phyloP scores from a whole-genome alignment of 2,113 vertebrate species.

The Lanius ludovicianus region DNA sequence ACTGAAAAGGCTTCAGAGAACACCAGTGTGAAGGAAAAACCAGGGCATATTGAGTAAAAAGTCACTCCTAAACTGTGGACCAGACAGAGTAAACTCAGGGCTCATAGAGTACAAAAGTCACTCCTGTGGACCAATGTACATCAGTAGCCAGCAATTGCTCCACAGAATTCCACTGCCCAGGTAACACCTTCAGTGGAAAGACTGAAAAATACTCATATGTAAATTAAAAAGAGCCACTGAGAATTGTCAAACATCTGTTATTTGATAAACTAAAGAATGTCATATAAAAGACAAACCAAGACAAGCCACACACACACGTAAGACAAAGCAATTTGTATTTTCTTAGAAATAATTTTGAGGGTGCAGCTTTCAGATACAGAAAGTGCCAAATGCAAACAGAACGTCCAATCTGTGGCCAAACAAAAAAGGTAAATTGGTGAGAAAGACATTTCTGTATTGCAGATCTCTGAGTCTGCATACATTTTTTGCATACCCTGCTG shows the following conservation, averaged over 20 bases:
- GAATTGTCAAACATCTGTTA: not conserved
- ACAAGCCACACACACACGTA: not conserved
- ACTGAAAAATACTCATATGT: not conserved
- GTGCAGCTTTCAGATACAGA: not conserved
- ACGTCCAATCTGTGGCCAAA: not conserved
- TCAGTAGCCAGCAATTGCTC: not conserved
- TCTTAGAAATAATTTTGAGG: not conserved
- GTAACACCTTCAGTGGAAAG: not conserved
- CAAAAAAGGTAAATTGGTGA: not conserved
- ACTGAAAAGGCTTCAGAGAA: not conserved
- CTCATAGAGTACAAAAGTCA: not conserved
- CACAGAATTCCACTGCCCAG: not conserved
- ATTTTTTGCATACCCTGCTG: fast-evolving
- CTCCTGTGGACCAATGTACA: not conserved
- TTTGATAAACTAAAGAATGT: not conserved
- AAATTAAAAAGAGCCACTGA: not conserved
- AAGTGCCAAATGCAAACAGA: not conserved
- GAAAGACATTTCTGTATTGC: not conserved
- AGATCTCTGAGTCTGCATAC: not conserved
- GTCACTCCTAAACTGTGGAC: not conserved
- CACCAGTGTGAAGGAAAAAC: not conserved
- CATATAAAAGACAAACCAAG: not conserved
- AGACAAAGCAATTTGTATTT: not conserved
- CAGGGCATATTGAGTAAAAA: not conserved
- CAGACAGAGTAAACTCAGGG: not conserved